These are phyloP conservation scores for Eubucco bourcierii DNA, from an alignment of 2,113 vertebrate species.

Conservation along the genomic window DNA sequence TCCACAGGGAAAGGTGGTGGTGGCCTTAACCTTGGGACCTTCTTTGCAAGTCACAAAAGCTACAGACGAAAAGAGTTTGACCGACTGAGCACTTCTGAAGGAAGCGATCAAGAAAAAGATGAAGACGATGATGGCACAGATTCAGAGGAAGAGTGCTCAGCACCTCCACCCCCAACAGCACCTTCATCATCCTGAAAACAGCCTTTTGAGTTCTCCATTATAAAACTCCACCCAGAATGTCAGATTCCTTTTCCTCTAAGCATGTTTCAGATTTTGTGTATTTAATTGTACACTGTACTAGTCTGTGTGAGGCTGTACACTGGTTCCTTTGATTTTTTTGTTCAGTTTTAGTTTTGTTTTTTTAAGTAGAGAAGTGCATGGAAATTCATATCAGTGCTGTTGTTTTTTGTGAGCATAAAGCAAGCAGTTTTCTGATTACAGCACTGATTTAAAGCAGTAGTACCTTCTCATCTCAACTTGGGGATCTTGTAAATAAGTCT, in stretches of 20 bases:
- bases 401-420: conserved; percentile 72
- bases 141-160: conserved; percentile 92
- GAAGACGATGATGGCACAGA: conserved; percentile 90
- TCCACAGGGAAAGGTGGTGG: conserved; percentile 85
- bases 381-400: conserved; percentile 69
- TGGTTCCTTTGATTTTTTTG: conserved; percentile 65
- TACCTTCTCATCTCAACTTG: conserved; percentile 66
- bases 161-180: conserved; percentile 69
- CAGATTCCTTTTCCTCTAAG: conserved; percentile 67
- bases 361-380: conserved; percentile 56
- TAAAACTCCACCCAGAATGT: conserved; percentile 34
- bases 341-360: conserved; percentile 61
- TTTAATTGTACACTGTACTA: conserved; percentile 85
- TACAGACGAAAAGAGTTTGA: conserved; percentile 96
- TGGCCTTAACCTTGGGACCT: conserved; percentile 93
- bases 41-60: conserved; percentile 90
- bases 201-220: conserved; percentile 17
- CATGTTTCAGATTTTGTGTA: conserved; percentile 82
- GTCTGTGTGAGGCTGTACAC: conserved; percentile 85
- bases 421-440: conserved; percentile 44
- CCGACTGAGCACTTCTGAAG: conserved; percentile 90
- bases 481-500: conserved; percentile 77
- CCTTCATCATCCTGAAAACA: conserved; percentile 73
- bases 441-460: conserved; percentile 65
- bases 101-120: conserved; percentile 94